Base-by-base conservation (phyloP, 2,797 vertebrate species). In the Discoglossus pictus region DNA sequence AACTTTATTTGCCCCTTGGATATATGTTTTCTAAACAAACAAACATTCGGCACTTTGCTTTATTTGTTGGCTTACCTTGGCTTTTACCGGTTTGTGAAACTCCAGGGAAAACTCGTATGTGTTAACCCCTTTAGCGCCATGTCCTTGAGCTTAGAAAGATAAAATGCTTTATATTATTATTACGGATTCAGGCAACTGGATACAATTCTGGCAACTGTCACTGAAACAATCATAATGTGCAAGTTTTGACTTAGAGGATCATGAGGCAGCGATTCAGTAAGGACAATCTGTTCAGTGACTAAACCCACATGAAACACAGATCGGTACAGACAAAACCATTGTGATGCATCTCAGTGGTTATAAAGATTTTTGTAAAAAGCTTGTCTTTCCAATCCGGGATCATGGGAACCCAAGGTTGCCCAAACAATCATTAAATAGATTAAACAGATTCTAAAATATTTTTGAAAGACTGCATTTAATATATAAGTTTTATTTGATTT, bases 81-180 rank as follows among this genome's bases (percentile, higher is more conserved):
- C 76, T 60, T 92, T 94, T 1, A 99, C 94, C 0, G 89, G 84
- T 34, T 88, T 89, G 1, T 95, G 76, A 66, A 99, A 97, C 73
- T 94, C 90, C 39, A 99, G 75, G 73, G 85, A 91, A 86, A 99
- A 99, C 75, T 92, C 85, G 0, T 99, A 99, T 31, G 94, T 83
- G 56, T 99, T 93, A 75, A 92, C 92, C 65, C 97, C 97, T 86
- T 97, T 98, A 16, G 96, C 97, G 44, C 97, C 97, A 2, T 92
- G 91, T 44, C 97, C 96, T 65, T 90, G 92, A 65, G 92, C 97
- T 99, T 15, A 15, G 83, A 79, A 65, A 17, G 65, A 66, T 43
- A 61, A 52, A 1, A 25, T 7, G 5, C 27, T 8, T 31, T 4
- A 31, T 31, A 7, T 16, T 16, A 20, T 31, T 17, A 34, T 25